Percentiles rank a stretch among this genome's conserved stretches.
phyloP scores from a whole-genome alignment of 2,797 vertebrate genomes.

The Paedocypris micromegethes region DNA sequence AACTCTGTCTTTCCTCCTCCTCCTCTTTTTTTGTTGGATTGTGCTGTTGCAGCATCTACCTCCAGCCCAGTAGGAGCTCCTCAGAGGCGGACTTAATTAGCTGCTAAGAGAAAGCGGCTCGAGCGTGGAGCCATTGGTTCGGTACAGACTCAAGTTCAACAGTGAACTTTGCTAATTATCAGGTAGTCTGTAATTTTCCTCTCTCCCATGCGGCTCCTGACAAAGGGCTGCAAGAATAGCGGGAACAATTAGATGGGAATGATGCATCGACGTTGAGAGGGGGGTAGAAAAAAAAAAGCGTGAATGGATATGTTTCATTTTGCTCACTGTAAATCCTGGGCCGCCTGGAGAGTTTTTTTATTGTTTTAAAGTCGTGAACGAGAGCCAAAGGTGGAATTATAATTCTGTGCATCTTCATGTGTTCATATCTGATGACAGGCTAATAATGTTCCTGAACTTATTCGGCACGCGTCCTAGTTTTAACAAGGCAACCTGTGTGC shows the following conservation, averaged over 20 bases:
- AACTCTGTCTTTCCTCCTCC: constrained; percentile 41
- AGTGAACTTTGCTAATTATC: constrained; percentile 81
- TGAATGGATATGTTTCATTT: constrained; percentile 37
- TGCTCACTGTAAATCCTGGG: constrained; percentile 9
- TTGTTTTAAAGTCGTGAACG: constrained; percentile 37
- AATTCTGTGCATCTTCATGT: not conserved
- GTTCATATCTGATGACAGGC: not conserved
- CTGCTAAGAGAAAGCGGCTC: constrained; percentile 75
- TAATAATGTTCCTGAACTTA: not conserved
- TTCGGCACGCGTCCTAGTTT: not conserved
- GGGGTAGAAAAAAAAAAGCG: constrained; percentile 11
- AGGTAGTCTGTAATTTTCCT: constrained; percentile 77
- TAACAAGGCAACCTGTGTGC: too few species aligned
- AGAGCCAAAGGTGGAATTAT: not conserved
- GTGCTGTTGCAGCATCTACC: constrained; percentile 73
- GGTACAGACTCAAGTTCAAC: constrained; percentile 68
- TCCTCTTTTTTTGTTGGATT: constrained; percentile 54
- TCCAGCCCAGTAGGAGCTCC: constrained; percentile 65
- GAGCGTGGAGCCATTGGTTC: constrained; percentile 61
- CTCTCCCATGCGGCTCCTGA: constrained; percentile 65
- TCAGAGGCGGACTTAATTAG: constrained; percentile 80
- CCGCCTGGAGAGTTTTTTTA: constrained; percentile 15
- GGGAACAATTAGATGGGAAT: constrained; percentile 57
- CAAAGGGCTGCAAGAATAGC: constrained; percentile 60
- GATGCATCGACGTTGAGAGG: constrained; percentile 53